phyloP scores from a whole-genome alignment of 2,113 vertebrate species.

The Pongo pygmaeus region DNA sequence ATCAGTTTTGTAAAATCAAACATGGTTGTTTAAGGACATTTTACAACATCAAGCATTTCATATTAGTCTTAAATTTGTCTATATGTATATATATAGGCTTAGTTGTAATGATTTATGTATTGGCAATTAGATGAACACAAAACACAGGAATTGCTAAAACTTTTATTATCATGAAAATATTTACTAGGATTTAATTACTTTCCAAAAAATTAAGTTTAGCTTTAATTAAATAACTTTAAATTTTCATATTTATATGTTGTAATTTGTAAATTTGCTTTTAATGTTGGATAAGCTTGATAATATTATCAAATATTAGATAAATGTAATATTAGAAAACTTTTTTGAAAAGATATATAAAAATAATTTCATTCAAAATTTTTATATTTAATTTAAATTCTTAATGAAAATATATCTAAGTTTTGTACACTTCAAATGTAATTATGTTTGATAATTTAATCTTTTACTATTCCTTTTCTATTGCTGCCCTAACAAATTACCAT shows the following conservation, averaged over 20 bases:
- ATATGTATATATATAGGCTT: not conserved
- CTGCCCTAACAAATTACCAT: not conserved
- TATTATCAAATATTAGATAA: not conserved
- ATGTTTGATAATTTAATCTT: not conserved
- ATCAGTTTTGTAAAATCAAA: constrained; percentile 50
- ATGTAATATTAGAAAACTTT: not conserved
- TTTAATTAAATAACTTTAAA: not conserved
- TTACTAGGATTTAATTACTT: constrained; percentile 1
- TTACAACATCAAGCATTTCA: not conserved
- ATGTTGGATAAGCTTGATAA: not conserved
- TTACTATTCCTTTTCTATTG: not conserved
- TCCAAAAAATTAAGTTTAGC: not conserved
- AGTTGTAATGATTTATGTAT: not conserved
- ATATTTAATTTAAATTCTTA: not conserved
- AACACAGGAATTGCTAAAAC: not conserved
- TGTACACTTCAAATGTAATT: not conserved
- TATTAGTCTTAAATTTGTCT: not conserved
- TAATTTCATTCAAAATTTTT: not conserved
- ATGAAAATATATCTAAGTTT: constrained; percentile 7
- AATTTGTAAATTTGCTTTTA: constrained; percentile 7
- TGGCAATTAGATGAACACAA: not conserved
- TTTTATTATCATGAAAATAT: not conserved
- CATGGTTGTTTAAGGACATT: constrained; percentile 10
- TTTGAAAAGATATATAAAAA: not conserved
- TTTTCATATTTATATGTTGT: not conserved